Evolutionary conservation across 2,888 invertebrate genomes (phyloP), one percentile per base, ranked within the genome.

Genomic region (Gastracanthus pulcherrimus): DNA sequence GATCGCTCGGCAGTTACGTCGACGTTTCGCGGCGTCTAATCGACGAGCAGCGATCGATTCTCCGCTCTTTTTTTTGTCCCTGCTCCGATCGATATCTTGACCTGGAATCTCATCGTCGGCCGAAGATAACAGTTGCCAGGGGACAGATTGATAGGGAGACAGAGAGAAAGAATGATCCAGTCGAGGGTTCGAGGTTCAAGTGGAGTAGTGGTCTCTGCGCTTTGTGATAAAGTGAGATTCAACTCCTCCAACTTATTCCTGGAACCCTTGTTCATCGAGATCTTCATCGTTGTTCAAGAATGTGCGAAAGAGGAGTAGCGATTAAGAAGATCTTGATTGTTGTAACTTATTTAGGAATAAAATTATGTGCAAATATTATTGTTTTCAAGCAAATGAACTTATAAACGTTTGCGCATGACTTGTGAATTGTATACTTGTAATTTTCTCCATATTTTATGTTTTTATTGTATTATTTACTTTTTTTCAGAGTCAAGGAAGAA

Each of bases 231-330:
- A 94, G 94, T 94, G 95, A 95, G 95, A 95, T 95, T 95, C 95
- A 94, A 94, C 94, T 95, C 94, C 95, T 95, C 94, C 94, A 94
- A 94, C 94, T 95, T 94, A 94, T 93, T 93, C 92, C 93, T 91
- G 87, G 84, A 86, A 82, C 85, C 88, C 86, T 36, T 62, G 34
- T 4, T 16, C 19, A 62, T 34, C 62, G 34, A 34, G 34, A 55
- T 55, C 55, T 19, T 55, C 55, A 23, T 55, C n/a, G 55, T 26
- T 0, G 23, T 11, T 70, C 36, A 41, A 67, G 26, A 72, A 38
- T 83, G 79, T 80, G 80, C 76, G n/a, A n/a, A n/a, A n/a, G n/a
- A n/a, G n/a, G n/a, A n/a, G n/a, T n/a, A n/a, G n/a, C n/a, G n/a
- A n/a, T n/a, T n/a, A n/a, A n/a, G n/a, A n/a, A n/a, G n/a, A n/a